Evolutionary conservation across 2,113 vertebrate species (phyloP).

Genomic region (Deroptyus accipitrinus): DNA sequence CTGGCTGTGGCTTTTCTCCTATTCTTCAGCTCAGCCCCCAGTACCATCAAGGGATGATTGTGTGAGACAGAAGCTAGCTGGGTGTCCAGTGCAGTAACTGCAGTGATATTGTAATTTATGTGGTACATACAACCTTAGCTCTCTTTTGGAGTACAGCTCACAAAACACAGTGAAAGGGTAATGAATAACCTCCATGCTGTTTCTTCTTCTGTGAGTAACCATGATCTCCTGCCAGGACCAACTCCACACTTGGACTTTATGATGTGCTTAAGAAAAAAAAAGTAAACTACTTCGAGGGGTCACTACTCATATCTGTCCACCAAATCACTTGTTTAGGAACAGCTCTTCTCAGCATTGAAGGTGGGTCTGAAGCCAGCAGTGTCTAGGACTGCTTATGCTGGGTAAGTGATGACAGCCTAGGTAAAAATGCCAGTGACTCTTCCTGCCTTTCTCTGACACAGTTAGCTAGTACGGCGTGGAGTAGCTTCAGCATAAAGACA

Average conservation of each 20-base stretch:
- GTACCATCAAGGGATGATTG: background rate
- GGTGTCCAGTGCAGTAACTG: background rate
- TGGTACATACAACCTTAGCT: background rate
- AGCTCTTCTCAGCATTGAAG: background rate
- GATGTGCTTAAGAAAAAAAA: background rate
- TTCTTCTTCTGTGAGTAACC: background rate
- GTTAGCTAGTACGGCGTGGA: fast-evolving
- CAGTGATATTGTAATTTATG: background rate
- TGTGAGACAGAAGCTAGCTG: background rate
- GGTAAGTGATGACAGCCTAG: conserved; percentile 11
- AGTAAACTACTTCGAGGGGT: background rate
- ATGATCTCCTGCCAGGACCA: background rate
- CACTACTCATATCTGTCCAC: background rate
- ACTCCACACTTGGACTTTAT: conserved; percentile 4
- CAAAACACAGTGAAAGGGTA: background rate
- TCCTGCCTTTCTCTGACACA: background rate
- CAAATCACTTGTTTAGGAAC: background rate
- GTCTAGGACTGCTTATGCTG: background rate
- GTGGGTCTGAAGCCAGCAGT: background rate
- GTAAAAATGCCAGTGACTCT: background rate
- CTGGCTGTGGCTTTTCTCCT: background rate
- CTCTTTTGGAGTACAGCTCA: background rate
- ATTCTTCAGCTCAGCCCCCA: background rate
- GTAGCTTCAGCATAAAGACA: background rate
- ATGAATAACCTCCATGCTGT: background rate